Evolutionary conservation across 2,888 invertebrate species (phyloP), one percentile per base, ranked within the genome.

Genomic region (Linnaemya vulpina): DNA sequence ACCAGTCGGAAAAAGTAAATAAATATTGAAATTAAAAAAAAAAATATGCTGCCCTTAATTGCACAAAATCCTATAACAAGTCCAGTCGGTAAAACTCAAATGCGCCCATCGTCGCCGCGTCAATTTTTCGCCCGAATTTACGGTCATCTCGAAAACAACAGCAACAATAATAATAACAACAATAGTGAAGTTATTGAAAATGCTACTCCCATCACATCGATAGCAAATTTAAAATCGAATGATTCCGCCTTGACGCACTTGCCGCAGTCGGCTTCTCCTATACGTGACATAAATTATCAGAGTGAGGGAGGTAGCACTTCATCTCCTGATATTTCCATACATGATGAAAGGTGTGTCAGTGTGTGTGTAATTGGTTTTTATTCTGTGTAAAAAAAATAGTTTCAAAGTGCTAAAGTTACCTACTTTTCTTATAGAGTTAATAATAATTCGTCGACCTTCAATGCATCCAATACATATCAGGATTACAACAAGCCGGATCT

Each of bases 41-140:
- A 11, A 1, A 79, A 75, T 25, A 85, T 85, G 85, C 75, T 85
- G 63, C 85, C 85, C 71, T 82, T 82, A 79, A 83, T 30, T 77
- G 35, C n/a, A 51, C 76, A 58, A 76, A 73, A 40, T 46, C 46
- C 78, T 60, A 76, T 67, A 51, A 65, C 58, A 53, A 79, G 51
- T 62, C 78, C 73, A 55, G 79, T 51, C 55, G 86, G 51, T 70
- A 87, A 87, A 86, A 83, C 83, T 30, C 81, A 84, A 63, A 87
- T 90, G 86, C 93, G 94, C 22, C 96, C 96, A 0, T 96, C 96
- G 11, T 96, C 96, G 0, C 96, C 96, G 77, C 93, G 96, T 38
- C 95, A 96, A 89, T 97, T 97, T 91, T 97, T 97, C 90, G 96
- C 96, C 68, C 94, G 96, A 77, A 93, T 97, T 53, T 97, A 97